phyloP scores from a whole-genome alignment of 2,797 vertebrate species.

The Karalla daura region DNA sequence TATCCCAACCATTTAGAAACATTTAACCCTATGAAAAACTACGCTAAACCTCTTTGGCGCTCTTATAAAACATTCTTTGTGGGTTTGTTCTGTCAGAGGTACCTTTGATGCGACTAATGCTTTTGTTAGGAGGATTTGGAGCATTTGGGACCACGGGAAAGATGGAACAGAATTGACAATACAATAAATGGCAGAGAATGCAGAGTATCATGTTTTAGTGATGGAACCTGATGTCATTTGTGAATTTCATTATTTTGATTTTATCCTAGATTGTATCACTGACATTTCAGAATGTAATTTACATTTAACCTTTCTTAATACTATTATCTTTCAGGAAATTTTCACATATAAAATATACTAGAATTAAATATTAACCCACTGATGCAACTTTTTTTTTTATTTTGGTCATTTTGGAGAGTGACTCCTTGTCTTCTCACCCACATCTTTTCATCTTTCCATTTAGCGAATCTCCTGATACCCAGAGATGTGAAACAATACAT shows the following conservation, averaged over 20 bases:
- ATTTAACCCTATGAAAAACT: slow-evolving; percentile 86
- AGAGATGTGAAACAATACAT: too few relatives aligned
- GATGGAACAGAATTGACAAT: slow-evolving; percentile 36
- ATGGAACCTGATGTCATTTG: too few relatives aligned
- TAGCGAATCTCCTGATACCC: too few relatives aligned
- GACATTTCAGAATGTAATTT: not conserved
- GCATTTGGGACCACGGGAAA: slow-evolving; percentile 30
- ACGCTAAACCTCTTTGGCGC: slow-evolving; percentile 82
- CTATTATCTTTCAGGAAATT: too few relatives aligned
- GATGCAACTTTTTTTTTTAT: too few relatives aligned
- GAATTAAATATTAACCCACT: too few relatives aligned
- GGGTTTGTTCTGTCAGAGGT: slow-evolving; percentile 61
- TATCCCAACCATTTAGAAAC: slow-evolving; percentile 86
- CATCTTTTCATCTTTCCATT: too few relatives aligned
- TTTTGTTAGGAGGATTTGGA: slow-evolving; percentile 50
- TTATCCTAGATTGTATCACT: too few relatives aligned
- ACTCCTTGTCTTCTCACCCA: too few relatives aligned
- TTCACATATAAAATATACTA: too few relatives aligned
- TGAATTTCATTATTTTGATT: not conserved
- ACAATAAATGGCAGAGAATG: slow-evolving; percentile 6
- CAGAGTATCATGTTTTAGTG: not conserved
- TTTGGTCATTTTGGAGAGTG: too few relatives aligned
- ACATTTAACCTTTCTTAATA: not conserved
- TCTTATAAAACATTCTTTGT: slow-evolving; percentile 75
- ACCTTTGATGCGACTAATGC: slow-evolving; percentile 67